Evolutionary conservation across 2,888 invertebrate genomes (phyloP), one percentile per base, ranked within the genome.

Genomic region (Ferdinandea cuprea): DNA sequence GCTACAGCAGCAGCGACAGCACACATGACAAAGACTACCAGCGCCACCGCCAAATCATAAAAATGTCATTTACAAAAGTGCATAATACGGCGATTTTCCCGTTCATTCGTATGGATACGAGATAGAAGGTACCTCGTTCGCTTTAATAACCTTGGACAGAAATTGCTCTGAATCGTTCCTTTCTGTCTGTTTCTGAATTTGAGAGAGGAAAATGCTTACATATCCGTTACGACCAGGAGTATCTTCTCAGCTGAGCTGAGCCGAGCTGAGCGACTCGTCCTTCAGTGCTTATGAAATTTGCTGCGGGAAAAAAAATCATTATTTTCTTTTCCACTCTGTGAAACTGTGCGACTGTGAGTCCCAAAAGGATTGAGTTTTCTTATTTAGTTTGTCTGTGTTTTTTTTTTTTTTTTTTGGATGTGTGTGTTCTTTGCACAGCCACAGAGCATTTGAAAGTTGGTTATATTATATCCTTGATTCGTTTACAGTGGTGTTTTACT

Each of bases 51-150:
- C 61, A 72, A 72, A 42, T 44, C 63, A 65, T 73, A 73, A 73
- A 73, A 73, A 65, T 73, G 73, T 73, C 73, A 54, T 73, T 58
- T 58, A 48, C 73, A 74, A 74, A 74, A 74, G 65, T 74, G 73
- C 73, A 74, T 74, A 66, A 65, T 74, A 74, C 65, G 56, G 65
- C 40, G 73, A 74, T 65, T 74, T 66, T n/a, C 46, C 21, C 35
- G 17, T 15, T 13, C 54, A 8, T 21, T 5, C 30, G 17, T 37
- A n/a, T n/a, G n/a, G n/a, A n/a, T n/a, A n/a, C n/a, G n/a, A n/a
- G n/a, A n/a, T n/a, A n/a, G n/a, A n/a, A n/a, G n/a, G n/a, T n/a
- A n/a, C n/a, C n/a, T n/a, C 11, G 32, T 21, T 9, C 9, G 2
- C 11, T 5, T 15, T 37, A 32, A 15, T 52, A 52, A 73, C 35